phyloP scores from a whole-genome alignment of 2,113 vertebrate species.

The Butorides virescens region DNA sequence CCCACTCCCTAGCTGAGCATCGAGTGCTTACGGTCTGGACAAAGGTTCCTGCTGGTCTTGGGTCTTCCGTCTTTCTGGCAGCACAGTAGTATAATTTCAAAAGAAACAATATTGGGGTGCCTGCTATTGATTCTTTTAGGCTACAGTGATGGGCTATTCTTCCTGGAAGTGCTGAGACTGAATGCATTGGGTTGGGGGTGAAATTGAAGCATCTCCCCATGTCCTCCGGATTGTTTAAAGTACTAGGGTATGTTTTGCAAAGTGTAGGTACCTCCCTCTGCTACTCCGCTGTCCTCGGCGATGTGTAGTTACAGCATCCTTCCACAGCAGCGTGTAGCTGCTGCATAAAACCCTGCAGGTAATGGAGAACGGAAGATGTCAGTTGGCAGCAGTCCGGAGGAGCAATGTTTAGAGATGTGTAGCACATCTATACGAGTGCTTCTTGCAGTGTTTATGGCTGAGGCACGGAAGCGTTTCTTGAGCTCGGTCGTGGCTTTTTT shows the following conservation, averaged over 20 bases:
- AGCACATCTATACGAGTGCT: not conserved
- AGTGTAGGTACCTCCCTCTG: not conserved
- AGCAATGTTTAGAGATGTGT: not conserved
- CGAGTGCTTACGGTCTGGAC: not conserved
- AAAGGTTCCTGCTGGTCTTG: not conserved
- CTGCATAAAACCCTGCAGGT: not conserved
- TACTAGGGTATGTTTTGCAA: not conserved
- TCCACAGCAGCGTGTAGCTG: not conserved
- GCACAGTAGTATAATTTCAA: not conserved
- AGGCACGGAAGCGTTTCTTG: not conserved
- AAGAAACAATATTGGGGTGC: not conserved
- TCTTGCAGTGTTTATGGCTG: not conserved
- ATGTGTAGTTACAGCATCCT: not conserved
- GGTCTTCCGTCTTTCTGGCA: not conserved
- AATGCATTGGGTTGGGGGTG: not conserved
- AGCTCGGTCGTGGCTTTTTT: not conserved
- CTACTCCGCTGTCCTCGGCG: not conserved
- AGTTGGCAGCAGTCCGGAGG: not conserved
- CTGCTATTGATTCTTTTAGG: not conserved
- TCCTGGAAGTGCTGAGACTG: not conserved
- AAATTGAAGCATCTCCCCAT: not conserved
- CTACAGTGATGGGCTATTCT: not conserved
- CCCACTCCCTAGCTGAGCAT: not conserved
- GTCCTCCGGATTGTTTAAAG: not conserved
- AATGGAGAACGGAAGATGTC: not conserved